Conservation (phyloP, 2,797 vertebrate genomes). For the Cyprinodon diabolis region DNA sequence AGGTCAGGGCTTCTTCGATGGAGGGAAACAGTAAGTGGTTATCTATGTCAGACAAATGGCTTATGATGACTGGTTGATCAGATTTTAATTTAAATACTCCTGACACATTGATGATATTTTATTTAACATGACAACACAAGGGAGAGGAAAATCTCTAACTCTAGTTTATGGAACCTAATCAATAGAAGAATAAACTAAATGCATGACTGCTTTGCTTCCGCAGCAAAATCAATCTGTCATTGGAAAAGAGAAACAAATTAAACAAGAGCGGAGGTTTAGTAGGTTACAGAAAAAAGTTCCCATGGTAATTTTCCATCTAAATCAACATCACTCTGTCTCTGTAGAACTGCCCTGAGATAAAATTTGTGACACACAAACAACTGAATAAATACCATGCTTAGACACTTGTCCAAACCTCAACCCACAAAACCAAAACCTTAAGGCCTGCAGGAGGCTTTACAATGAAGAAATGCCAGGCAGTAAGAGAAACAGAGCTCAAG, state of each 20-base stretch:
- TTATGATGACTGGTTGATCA: neutral
- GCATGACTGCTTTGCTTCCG: constrained; percentile 39
- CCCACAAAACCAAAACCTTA: constrained; percentile 27
- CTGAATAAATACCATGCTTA: constrained; percentile 18
- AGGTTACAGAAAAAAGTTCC: constrained; percentile 35
- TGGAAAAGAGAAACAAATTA: constrained; percentile 22
- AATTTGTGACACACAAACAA: constrained; percentile 21
- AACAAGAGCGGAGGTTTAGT: constrained; percentile 27
- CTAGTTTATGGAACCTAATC: constrained; percentile 52
- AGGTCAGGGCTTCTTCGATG: neutral
- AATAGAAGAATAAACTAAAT: constrained; percentile 46
- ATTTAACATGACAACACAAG: constrained; percentile 28
- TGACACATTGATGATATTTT: constrained; percentile 32
- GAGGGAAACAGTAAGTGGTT: neutral
- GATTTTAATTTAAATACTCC: constrained; percentile 14
- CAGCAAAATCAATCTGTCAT: constrained; percentile 41
- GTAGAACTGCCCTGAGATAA: constrained; percentile 11
- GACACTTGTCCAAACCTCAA: constrained; percentile 34
- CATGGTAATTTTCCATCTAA: constrained; percentile 7
- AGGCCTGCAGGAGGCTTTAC: constrained; percentile 29
- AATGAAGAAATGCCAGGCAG: constrained; percentile 36
- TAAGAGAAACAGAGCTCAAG: constrained; percentile 45
- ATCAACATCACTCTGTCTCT: constrained; percentile 9
- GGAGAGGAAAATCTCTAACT: constrained; percentile 15
- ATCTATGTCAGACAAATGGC: neutral